Evolutionary conservation across 1,140 invertebrate genomes (phyloP), one percentile per base, ranked within the genome.

Genomic region (Heliothis virescens): DNA sequence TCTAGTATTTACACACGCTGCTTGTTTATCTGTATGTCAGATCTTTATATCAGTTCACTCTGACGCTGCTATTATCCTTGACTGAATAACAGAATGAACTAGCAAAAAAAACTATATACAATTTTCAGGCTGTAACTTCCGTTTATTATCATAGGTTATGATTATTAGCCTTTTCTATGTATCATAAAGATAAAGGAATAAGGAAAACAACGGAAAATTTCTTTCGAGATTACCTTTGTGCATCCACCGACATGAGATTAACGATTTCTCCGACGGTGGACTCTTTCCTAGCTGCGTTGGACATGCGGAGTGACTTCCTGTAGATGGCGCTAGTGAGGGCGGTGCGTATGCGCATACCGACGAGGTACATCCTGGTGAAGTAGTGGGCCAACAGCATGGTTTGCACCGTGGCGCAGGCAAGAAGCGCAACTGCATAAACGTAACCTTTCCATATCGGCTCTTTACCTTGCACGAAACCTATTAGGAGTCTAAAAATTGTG

Each of bases 241-340:
- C 96, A 92, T 98, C 98, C 0, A 98, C 98, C 0, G 98, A 97
- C 98, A 99, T 99, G 69, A 99, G 94, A 92, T 99, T 99, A 0
- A 99, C 98, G 87, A 98, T 97, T 96, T 98, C 98, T 72, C 98
- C 98, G 26, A 98, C 97, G 0, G 98, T 98, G 4, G 97, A 98
- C 84, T 98, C 97, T 92, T 98, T 98, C 81, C 97, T 95, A 0
- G 97, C 96, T 0, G 96, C 94, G 87, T 97, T 98, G 0, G 97
- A 98, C 91, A 98, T 96, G 63, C 96, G 94, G 53, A 98, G 91
- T 2, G 97, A 97, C 94, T 99, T 99, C 87, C 97, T 96, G 91
- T 99, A 99, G 83, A 99, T 98, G 67, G 98, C 97, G 82, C 98
- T 98, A 9, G 99, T 98, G 21, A 99, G 95, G 0, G 98, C 97